phyloP scores from a whole-genome alignment of 2,888 invertebrate species.

The Anthoptus insignis region DNA sequence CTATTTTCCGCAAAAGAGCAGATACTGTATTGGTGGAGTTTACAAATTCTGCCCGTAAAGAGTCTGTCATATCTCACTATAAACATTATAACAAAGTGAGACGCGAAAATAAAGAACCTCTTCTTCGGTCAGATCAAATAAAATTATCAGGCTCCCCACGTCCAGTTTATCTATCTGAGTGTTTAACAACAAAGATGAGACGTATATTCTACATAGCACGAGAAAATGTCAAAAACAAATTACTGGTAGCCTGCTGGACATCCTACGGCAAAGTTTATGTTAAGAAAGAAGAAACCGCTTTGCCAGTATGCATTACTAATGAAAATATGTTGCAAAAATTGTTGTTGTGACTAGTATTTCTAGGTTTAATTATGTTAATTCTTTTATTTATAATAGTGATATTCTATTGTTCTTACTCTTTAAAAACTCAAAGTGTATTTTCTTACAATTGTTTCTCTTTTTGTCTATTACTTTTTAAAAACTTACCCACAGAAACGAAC shows the following conservation, averaged over 20 bases:
- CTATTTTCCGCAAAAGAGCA: conserved; percentile 36
- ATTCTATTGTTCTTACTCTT: too few species aligned
- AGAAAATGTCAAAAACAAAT: conserved; percentile 8
- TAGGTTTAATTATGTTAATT: too few species aligned
- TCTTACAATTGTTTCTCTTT: too few species aligned
- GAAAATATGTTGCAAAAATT: not conserved
- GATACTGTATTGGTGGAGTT: conserved; percentile 4
- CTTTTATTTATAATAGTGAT: too few species aligned
- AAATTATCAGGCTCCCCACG: conserved; percentile 28
- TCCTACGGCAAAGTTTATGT: conserved; percentile 1
- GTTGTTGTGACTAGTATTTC: not conserved
- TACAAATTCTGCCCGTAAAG: conserved; percentile 21
- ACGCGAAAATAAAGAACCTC: conserved; percentile 37
- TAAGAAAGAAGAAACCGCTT: not conserved
- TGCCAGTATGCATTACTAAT: not conserved
- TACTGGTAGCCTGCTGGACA: not conserved
- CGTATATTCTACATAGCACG: conserved; percentile 5
- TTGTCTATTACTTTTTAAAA: too few species aligned
- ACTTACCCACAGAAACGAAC: too few species aligned
- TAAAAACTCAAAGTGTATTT: too few species aligned
- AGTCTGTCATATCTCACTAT: not conserved
- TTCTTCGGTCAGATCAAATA: conserved; percentile 36
- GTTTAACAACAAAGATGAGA: not conserved
- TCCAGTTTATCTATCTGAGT: conserved; percentile 20
- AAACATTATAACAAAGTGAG: conserved; percentile 3